A percentile compares a stretch with the other conserved stretches of the same genome.
These are phyloP conservation scores for Acrocephalus scirpaceus DNA, from an alignment of 2,797 vertebrate genomes.

Conservation along the genomic window DNA sequence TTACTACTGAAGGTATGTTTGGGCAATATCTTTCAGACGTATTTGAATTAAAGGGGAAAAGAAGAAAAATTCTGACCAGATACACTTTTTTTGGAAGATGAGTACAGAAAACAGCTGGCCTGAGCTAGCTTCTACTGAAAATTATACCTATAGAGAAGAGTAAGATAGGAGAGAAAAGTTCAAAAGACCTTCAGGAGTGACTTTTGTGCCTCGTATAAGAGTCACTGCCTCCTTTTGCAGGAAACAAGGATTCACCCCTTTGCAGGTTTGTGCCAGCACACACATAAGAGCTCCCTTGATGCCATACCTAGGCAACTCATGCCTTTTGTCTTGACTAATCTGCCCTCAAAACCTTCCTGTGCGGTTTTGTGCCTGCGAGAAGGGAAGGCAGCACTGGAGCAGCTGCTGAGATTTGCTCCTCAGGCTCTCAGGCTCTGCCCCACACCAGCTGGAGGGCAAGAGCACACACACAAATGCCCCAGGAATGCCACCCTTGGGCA, in stretches of 20 bases:
- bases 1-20: conserved; percentile 38
- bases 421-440: background rate
- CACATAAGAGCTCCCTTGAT: background rate
- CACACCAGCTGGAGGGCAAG: background rate
- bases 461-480: fast-evolving
- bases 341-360: background rate
- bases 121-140: background rate
- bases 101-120: background rate
- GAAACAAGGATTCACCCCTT: background rate
- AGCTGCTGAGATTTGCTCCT: background rate
- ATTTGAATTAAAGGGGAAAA: conserved; percentile 3
- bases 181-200: background rate
- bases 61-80: conserved; percentile 10
- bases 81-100: background rate
- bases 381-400: background rate
- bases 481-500: background rate
- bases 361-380: fast-evolving
- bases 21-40: background rate
- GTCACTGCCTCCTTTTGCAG: background rate
- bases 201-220: background rate
- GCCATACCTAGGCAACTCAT: background rate
- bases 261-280: background rate
- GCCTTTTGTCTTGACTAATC: background rate
- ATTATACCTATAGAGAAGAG: background rate
- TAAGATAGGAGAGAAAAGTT: background rate